Evolutionary conservation across 2,888 invertebrate species (phyloP).

Genomic region (Muschampia plurimacula): DNA sequence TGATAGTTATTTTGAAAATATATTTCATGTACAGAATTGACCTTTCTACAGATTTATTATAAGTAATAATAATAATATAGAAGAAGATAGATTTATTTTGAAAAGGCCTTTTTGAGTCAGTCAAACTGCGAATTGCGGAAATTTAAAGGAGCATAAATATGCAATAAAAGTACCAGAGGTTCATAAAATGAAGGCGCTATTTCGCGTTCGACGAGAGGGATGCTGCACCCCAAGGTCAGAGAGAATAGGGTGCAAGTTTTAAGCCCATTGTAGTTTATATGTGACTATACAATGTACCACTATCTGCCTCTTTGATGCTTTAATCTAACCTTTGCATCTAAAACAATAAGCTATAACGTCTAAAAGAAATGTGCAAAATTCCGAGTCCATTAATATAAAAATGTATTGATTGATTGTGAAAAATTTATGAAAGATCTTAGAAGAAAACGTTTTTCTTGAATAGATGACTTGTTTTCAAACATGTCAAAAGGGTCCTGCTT

Average conservation of each 20-base stretch:
- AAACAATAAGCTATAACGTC: too few relatives aligned
- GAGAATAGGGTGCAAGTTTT: constrained; percentile 50
- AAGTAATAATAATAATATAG: too few relatives aligned
- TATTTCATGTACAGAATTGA: too few relatives aligned
- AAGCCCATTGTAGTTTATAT: neutral
- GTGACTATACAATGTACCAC: neutral
- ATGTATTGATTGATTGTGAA: neutral
- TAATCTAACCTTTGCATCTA: too few relatives aligned
- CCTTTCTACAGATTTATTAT: too few relatives aligned
- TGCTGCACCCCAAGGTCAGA: constrained; percentile 74
- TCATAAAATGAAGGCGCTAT: constrained; percentile 63
- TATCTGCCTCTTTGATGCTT: too few relatives aligned
- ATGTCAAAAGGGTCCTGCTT: constrained; percentile 17
- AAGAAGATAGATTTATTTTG: too few relatives aligned
- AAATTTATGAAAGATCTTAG: neutral
- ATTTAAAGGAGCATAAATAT: constrained; percentile 72
- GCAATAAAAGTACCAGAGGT: constrained; percentile 82
- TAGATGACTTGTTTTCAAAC: constrained; percentile 24
- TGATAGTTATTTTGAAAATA: too few relatives aligned
- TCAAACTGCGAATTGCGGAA: constrained; percentile 62
- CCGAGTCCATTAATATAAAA: neutral
- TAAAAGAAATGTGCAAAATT: neutral
- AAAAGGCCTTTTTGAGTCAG: neutral
- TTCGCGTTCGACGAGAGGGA: constrained; percentile 68
- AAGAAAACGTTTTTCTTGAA: constrained; percentile 5